These are phyloP conservation scores for Podarcis muralis DNA, from an alignment of 2,113 vertebrate genomes.

Conservation along the genomic window DNA sequence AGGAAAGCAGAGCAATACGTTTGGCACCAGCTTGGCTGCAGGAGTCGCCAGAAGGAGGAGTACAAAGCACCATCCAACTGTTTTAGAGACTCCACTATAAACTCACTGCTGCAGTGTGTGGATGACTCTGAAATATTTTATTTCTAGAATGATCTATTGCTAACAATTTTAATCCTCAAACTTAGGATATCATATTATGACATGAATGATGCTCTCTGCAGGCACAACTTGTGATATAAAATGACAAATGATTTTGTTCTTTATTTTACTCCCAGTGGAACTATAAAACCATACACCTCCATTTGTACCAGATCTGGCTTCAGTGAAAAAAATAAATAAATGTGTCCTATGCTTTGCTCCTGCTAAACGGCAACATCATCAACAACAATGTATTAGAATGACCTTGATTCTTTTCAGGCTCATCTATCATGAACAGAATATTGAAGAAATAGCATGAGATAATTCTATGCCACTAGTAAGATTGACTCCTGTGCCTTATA, in stretches of 20 bases:
- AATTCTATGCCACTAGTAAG: not conserved
- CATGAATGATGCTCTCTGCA: slow-evolving; percentile 44
- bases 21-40: too few relatives aligned
- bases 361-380: slow-evolving; percentile 29
- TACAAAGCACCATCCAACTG: too few relatives aligned
- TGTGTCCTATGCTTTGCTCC: slow-evolving; percentile 36
- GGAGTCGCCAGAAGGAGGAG: too few relatives aligned
- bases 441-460: slow-evolving; percentile 41
- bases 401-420: slow-evolving; percentile 38
- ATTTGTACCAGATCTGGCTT: slow-evolving; percentile 51
- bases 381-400: slow-evolving; percentile 37
- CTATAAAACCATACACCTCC: slow-evolving; percentile 48
- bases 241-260: slow-evolving; percentile 60
- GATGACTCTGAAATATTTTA: rapidly evolving
- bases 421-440: slow-evolving; percentile 39
- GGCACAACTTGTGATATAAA: slow-evolving; percentile 47
- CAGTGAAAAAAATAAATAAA: slow-evolving; percentile 46
- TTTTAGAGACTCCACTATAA: not conserved
- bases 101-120: not conserved
- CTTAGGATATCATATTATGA: slow-evolving; percentile 33
- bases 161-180: slow-evolving; percentile 29
- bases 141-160: slow-evolving; percentile 33
- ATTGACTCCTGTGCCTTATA: not conserved
- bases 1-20: too few relatives aligned
- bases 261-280: slow-evolving; percentile 45